A percentile compares a stretch with the other conserved stretches of the same genome.
phyloP scores from a whole-genome alignment of 2,113 vertebrate genomes.

The Sinocyclocheilus maitianheensis region DNA sequence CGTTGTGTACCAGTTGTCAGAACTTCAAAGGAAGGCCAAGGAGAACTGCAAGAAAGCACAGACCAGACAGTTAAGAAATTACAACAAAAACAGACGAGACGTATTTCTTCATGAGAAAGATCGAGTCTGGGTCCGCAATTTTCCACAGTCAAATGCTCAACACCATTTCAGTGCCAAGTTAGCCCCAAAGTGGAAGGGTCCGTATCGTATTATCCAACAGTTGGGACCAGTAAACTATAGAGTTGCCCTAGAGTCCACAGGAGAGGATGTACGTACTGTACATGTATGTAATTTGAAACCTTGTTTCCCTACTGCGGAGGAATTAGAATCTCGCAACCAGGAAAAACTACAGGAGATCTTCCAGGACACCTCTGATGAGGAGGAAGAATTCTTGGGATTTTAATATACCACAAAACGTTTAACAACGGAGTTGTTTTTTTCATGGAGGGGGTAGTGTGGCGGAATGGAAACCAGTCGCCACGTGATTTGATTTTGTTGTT shows the following conservation, averaged over 20 bases:
- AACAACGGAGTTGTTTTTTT: no score
- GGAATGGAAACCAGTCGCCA: no score
- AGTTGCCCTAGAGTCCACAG: background rate
- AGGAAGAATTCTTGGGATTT: background rate
- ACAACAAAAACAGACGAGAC: background rate
- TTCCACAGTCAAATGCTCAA: background rate
- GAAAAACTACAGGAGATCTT: background rate
- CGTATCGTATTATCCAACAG: background rate
- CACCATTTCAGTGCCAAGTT: background rate
- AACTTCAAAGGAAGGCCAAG: background rate
- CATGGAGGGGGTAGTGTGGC: no score
- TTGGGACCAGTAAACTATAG: background rate
- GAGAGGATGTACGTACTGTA: background rate
- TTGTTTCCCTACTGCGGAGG: background rate
- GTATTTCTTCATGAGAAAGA: background rate
- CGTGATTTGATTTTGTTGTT: no score
- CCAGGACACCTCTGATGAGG: background rate
- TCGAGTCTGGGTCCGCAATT: background rate
- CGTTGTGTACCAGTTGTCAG: background rate
- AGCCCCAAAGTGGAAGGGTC: background rate
- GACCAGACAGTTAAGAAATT: background rate
- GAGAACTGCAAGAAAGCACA: background rate
- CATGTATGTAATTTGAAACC: background rate
- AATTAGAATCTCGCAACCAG: fast-evolving
- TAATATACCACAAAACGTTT: no score